Evolutionary conservation across 2,888 invertebrate species (phyloP).

Genomic region (Sarcophaga subvicina): DNA sequence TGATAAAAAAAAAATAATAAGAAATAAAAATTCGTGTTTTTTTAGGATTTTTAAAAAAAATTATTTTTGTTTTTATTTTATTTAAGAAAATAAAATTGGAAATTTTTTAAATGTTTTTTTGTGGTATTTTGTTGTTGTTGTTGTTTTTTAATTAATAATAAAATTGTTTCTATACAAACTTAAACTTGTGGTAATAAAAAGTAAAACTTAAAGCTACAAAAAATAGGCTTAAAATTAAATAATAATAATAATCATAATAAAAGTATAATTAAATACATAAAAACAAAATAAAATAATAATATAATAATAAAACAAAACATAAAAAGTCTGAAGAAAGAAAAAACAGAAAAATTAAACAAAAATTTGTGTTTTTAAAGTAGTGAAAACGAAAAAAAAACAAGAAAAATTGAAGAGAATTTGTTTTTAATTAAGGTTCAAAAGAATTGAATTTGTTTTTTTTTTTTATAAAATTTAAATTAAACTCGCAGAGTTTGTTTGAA

Average conservation of each 20-base stretch:
- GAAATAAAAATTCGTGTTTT: conserved; percentile 60
- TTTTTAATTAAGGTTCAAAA: not conserved
- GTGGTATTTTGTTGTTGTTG: conserved; percentile 26
- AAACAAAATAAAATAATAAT: conserved; percentile 67
- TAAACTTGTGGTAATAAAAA: conserved; percentile 51
- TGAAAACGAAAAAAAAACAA: no score
- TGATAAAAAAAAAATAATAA: conserved; percentile 18
- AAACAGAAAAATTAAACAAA: no score
- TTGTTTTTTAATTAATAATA: conserved; percentile 57
- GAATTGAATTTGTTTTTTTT: conserved; percentile 39
- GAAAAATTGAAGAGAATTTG: no score
- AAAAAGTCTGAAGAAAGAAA: conserved; percentile 20
- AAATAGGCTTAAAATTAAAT: conserved; percentile 66
- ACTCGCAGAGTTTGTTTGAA: conserved; percentile 66
- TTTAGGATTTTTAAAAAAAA: conserved; percentile 65
- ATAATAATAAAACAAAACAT: conserved; percentile 69
- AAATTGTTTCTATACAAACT: conserved; percentile 65
- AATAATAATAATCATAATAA: conserved; percentile 57
- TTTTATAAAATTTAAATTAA: conserved; percentile 24
- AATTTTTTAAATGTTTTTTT: conserved; percentile 46
- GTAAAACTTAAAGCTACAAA: conserved; percentile 47
- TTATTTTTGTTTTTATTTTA: conserved; percentile 55
- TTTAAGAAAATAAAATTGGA: conserved; percentile 67
- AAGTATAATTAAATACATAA: conserved; percentile 63
- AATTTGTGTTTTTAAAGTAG: no score